Conservation (phyloP, 2,888 invertebrate species). For the Apotomis capreana region DNA sequence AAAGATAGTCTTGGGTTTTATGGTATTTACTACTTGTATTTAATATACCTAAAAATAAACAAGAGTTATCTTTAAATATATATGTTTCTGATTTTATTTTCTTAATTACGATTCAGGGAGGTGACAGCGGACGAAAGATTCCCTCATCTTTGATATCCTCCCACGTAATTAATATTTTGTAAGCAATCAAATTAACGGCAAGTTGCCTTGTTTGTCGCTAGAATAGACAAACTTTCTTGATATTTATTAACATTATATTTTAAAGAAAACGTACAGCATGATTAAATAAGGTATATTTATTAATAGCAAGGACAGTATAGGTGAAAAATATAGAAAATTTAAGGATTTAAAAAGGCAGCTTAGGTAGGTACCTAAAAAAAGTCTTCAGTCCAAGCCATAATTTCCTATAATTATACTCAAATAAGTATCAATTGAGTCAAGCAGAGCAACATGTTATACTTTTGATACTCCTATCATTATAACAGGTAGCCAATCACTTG, state of each 20-base stretch:
- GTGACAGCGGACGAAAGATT: conserved; percentile 6
- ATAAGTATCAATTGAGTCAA: too few species aligned
- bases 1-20: too few species aligned
- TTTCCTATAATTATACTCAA: too few species aligned
- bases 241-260: not conserved
- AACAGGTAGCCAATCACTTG: too few species aligned
- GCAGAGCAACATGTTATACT: not conserved
- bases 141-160: conserved; percentile 18
- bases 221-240: conserved; percentile 3
- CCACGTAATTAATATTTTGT: conserved; percentile 20
- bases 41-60: not conserved
- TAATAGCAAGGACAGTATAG: too few species aligned
- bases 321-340: too few species aligned
- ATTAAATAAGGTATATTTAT: too few species aligned
- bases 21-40: not conserved
- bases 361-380: too few species aligned
- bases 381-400: too few species aligned
- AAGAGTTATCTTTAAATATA: not conserved
- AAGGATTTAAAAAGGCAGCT: too few species aligned
- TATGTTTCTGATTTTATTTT: not conserved
- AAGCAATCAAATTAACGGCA: conserved; percentile 31
- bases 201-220: conserved; percentile 3
- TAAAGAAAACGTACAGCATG: too few species aligned
- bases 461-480: not conserved
- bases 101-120: conserved; percentile 2